A percentile compares a stretch with the other conserved stretches of the same genome.
Conservation (phyloP, 1,140 invertebrate species). For the Bursaphelenchus mucronatus region DNA sequence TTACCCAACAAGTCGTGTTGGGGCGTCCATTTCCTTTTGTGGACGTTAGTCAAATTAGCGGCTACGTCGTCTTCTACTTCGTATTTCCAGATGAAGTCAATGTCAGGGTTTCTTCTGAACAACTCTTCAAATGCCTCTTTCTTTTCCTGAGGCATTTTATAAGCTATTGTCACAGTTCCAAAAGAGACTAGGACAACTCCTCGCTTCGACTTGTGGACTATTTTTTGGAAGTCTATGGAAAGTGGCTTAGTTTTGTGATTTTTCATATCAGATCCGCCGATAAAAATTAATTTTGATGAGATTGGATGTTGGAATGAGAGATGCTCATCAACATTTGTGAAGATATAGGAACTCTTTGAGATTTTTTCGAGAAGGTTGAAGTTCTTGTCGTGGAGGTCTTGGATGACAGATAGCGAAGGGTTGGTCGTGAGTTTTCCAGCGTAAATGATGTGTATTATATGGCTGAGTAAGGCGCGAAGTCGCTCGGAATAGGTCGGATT, state of each 20-base stretch:
- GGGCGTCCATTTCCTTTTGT: constrained; percentile 43
- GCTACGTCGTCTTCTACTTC: constrained; percentile 38
- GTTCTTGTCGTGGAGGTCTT: too few species aligned
- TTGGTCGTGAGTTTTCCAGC: too few species aligned
- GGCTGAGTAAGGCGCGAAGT: too few species aligned
- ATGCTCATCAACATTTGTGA: neutral
- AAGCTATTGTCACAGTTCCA: constrained; percentile 34
- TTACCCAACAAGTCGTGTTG: constrained; percentile 38
- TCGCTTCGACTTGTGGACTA: neutral
- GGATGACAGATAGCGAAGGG: too few species aligned
- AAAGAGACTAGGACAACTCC: constrained; percentile 46
- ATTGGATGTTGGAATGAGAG: constrained; percentile 2
- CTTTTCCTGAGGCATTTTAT: constrained; percentile 32
- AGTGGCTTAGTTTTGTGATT: constrained; percentile 13
- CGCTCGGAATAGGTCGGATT: too few species aligned
- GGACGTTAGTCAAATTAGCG: constrained; percentile 31
- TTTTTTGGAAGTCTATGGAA: neutral
- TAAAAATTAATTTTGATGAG: neutral
- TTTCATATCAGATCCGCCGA: constrained; percentile 14
- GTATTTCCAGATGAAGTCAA: constrained; percentile 52
- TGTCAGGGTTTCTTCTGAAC: constrained; percentile 32
- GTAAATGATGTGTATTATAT: too few species aligned
- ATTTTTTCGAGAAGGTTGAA: too few species aligned
- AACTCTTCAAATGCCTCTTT: constrained; percentile 35
- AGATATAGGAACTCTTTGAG: too few species aligned